A percentile compares a stretch with the other conserved stretches of the same genome.
These are phyloP conservation scores for Hemithea aestivaria DNA, from an alignment of 2,888 invertebrate genomes.

Conservation along the genomic window DNA sequence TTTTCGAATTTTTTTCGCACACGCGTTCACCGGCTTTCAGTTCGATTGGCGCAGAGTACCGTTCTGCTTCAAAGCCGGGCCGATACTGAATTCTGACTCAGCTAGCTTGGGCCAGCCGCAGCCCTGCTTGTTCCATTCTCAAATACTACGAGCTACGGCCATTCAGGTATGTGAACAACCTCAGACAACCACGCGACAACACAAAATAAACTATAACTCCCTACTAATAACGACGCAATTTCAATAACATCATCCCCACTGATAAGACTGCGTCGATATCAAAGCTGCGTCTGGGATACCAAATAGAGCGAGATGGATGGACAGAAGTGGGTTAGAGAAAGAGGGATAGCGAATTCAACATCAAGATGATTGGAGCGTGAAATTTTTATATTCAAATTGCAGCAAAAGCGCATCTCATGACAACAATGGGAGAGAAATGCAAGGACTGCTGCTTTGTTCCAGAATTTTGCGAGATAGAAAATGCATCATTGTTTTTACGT, in stretches of 20 bases:
- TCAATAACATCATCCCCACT: conserved; percentile 35
- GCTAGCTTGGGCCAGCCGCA: conserved; percentile 45
- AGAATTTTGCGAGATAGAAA: not conserved
- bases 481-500: conserved; percentile 2
- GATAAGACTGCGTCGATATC: conserved; percentile 78
- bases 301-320: conserved; percentile 47
- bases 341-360: conserved; percentile 48
- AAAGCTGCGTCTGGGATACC: conserved; percentile 72
- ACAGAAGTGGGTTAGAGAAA: conserved; percentile 28
- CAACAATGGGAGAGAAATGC: conserved; percentile 43
- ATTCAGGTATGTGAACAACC: conserved; percentile 75
- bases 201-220: conserved; percentile 45
- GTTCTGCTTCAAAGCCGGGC: conserved; percentile 29
- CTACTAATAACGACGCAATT: conserved; percentile 42
- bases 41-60: conserved; percentile 28
- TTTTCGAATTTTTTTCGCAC: conserved; percentile 33
- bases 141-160: conserved; percentile 71
- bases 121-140: conserved; percentile 47
- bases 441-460: conserved; percentile 14
- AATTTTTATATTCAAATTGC: conserved; percentile 70
- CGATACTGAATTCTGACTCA: conserved; percentile 45
- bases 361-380: conserved; percentile 72
- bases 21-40: conserved; percentile 47
- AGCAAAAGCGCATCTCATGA: conserved; percentile 62
- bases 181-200: conserved; percentile 42